A percentile compares a stretch with the other conserved stretches of the same genome.
Evolutionary conservation across 1,140 invertebrate genomes (phyloP).

Genomic region (Euura lappo): DNA sequence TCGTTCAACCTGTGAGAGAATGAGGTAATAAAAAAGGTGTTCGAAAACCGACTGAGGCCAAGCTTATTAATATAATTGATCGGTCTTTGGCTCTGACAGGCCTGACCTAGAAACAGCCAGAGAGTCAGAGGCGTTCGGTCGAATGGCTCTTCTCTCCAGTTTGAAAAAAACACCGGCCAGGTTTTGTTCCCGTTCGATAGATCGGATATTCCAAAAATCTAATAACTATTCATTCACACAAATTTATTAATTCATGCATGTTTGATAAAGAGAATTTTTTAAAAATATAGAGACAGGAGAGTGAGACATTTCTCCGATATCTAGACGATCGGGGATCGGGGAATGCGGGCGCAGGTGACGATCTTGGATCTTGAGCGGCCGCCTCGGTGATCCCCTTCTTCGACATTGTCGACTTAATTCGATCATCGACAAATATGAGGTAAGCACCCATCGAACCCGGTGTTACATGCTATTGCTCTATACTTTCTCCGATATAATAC

Average conservation of each 20-base stretch:
- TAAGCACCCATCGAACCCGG: background rate
- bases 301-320: slow-evolving; percentile 23
- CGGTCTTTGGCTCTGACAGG: slow-evolving; percentile 34
- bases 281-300: slow-evolving; percentile 18
- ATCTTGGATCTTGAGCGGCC: background rate
- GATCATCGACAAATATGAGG: background rate
- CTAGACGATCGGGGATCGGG: slow-evolving; percentile 27
- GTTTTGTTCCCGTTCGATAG: background rate
- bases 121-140: slow-evolving; percentile 11
- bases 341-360: slow-evolving; percentile 29
- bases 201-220: slow-evolving; percentile 38
- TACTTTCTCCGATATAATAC: no score
- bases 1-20: slow-evolving; percentile 7
- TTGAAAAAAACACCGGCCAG: slow-evolving; percentile 11
- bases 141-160: background rate
- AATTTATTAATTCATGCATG: no score
- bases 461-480: background rate
- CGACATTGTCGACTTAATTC: slow-evolving; percentile 1
- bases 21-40: slow-evolving; percentile 4
- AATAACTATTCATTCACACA: slow-evolving; percentile 30
- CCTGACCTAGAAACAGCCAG: slow-evolving; percentile 34
- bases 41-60: background rate
- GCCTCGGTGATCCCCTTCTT: background rate
- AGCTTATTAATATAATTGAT: slow-evolving; percentile 42
- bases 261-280: background rate